phyloP scores from a whole-genome alignment of 2,888 invertebrate species.

The Lasioglossum vierecki region DNA sequence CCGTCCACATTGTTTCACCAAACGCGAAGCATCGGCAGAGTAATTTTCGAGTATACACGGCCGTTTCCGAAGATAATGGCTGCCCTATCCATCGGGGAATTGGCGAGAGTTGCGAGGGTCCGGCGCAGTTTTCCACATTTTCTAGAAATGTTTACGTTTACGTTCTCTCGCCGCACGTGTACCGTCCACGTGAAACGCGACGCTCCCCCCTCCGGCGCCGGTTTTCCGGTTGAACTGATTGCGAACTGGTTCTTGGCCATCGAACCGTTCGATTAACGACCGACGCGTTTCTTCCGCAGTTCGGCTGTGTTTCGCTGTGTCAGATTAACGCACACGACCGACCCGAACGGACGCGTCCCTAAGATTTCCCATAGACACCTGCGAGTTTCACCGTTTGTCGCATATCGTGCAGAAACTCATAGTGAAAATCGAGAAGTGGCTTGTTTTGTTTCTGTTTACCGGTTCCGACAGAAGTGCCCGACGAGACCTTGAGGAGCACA shows the following conservation, averaged over 20 bases:
- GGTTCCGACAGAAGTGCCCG: not conserved
- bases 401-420: too few relatives aligned
- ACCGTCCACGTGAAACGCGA: constrained; percentile 49
- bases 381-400: too few relatives aligned
- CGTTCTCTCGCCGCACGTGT: constrained; percentile 62
- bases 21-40: too few relatives aligned
- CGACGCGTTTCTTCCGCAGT: constrained; percentile 69
- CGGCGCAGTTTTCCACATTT: constrained; percentile 9
- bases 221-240: constrained; percentile 81
- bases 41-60: too few relatives aligned
- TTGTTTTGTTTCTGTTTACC: too few relatives aligned
- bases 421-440: too few relatives aligned
- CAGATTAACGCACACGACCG: constrained; percentile 69
- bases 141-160: constrained; percentile 51
- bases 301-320: constrained; percentile 56
- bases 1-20: too few relatives aligned
- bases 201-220: constrained; percentile 51
- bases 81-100: not conserved
- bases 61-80: not conserved
- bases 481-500: not conserved
- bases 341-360: constrained; percentile 51
- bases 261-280: constrained; percentile 80
- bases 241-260: constrained; percentile 81
- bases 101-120: not conserved
- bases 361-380: not conserved